These are phyloP conservation scores for Eupithecia centaureata DNA, from an alignment of 2,888 invertebrate genomes.

Conservation along the genomic window DNA sequence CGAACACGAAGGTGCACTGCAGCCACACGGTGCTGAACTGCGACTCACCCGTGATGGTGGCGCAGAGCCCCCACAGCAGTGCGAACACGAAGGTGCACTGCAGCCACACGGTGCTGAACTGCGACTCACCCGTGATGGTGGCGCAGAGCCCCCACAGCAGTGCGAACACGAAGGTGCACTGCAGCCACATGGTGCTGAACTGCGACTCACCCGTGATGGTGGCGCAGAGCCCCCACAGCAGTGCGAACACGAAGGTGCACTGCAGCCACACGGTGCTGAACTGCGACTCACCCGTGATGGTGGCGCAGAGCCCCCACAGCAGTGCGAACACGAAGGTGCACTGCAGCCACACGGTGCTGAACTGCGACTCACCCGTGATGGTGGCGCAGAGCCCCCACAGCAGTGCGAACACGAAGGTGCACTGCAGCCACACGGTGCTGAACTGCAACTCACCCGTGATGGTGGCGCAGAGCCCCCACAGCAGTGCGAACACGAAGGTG, in stretches of 20 bases:
- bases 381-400: conserved; percentile 95
- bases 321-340: conserved; percentile 93
- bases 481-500: conserved; percentile 91
- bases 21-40: conserved; percentile 93
- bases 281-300: conserved; percentile 84
- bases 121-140: conserved; percentile 84
- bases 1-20: conserved; percentile 93
- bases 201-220: conserved; percentile 84
- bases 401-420: conserved; percentile 92
- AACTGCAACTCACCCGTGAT: conserved; percentile 83
- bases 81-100: conserved; percentile 94
- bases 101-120: conserved; percentile 93
- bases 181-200: no score
- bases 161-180: conserved; percentile 46
- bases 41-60: conserved; percentile 86
- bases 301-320: conserved; percentile 94
- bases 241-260: conserved; percentile 92
- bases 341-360: conserved; percentile 94
- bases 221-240: conserved; percentile 95
- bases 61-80: conserved; percentile 95
- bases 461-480: conserved; percentile 95
- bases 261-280: conserved; percentile 95
- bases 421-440: conserved; percentile 95
- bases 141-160: conserved; percentile 95
- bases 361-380: conserved; percentile 82